Evolutionary conservation across 2,113 vertebrate genomes (phyloP), one percentile per base, ranked within the genome.

Genomic region (Psilopogon haemacephalus): DNA sequence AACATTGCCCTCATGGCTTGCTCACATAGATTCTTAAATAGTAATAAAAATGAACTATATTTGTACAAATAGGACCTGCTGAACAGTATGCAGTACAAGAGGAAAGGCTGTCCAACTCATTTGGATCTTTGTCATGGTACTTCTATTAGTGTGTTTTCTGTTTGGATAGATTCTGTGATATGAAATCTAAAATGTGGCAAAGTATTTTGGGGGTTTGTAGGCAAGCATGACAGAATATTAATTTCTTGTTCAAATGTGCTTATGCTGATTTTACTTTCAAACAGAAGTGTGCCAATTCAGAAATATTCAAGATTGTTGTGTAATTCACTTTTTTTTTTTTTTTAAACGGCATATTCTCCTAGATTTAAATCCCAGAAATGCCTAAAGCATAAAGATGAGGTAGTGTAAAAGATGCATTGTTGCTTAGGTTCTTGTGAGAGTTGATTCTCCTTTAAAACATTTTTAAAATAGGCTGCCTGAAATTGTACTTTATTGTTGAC

Each of bases 221-320:
- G 54, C 44, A 87, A 81, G 38, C 14, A 7, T 69, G 35, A 60
- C 40, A 68, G n/a, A 81, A 67, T 68, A 84, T 59, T 67, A 74
- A 68, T 92, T 84, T 88, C 33, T 86, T 85, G 35, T 77, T 89
- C 40, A 50, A 63, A 70, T 60, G 14, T 17, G 6, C 69, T 84
- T 37, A 70, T 82, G 82, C 73, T 70, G 58, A 73, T 94, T 89
- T 75, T 80, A 19, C 71, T 89, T 88, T 93, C 55, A 46, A 94
- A 83, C 1, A 14, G 79, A 76, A 83, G 32, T 67, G 24, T 35
- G 54, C 38, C 12, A 6, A 26, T 70, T 63, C 23, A 0, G 3
- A 46, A 91, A 80, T 85, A 91, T 58, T 82, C 46, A 59, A 73
- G 50, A 63, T 76, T 3, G 2, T 79, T 91, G 38, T 83, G 30